Percentiles rank a stretch among this genome's conserved stretches.
Evolutionary conservation across 2,113 vertebrate species (phyloP).

Genomic region (Lathamus discolor): DNA sequence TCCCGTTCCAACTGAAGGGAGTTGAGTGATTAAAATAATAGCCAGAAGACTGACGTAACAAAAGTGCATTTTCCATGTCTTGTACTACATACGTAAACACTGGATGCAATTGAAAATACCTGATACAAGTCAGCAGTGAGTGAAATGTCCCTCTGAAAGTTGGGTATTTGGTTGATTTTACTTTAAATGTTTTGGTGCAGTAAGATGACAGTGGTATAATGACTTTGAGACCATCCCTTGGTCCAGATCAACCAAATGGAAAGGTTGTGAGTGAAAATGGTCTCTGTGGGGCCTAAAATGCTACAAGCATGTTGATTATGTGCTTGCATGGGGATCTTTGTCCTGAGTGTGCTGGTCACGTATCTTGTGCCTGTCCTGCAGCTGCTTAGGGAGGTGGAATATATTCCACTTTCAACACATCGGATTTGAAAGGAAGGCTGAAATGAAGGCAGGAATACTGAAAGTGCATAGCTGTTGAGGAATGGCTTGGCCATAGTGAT

Average conservation of each 20-base stretch:
- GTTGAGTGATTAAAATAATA: conserved; percentile 1
- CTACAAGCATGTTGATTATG: neutral
- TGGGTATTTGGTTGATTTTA: neutral
- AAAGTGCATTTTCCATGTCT: neutral
- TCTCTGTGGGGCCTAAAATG: neutral
- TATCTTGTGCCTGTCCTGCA: accelerated
- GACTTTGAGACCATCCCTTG: neutral
- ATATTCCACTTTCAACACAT: neutral
- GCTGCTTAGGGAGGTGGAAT: neutral
- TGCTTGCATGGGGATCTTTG: neutral
- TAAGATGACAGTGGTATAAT: neutral
- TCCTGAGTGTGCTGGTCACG: neutral
- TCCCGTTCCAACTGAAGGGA: neutral
- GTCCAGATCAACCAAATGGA: neutral
- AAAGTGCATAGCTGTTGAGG: neutral
- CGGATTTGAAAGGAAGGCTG: neutral
- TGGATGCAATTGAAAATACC: neutral
- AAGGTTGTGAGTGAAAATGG: neutral
- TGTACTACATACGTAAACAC: neutral
- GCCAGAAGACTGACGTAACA: neutral
- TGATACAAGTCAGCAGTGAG: neutral
- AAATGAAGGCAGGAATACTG: neutral
- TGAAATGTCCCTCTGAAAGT: neutral
- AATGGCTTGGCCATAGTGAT: neutral
- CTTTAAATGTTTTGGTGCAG: neutral